Base-by-base conservation (phyloP, 2,797 vertebrate species). In the Craterocephalus amniculus region DNA sequence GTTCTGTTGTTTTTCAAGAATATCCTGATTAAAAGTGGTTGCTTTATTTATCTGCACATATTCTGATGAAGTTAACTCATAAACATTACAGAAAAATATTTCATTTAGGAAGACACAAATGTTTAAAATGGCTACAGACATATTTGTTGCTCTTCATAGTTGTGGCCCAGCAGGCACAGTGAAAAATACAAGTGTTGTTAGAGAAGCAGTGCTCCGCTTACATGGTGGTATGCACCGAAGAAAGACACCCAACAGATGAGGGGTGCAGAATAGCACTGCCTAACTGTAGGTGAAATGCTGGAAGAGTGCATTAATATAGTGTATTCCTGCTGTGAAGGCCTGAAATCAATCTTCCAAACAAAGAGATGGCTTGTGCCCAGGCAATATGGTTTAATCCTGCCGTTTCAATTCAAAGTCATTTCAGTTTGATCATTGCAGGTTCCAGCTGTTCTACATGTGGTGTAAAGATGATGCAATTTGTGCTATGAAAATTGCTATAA, bases 1-100 rank as follows among this genome's bases (percentile, higher is more conserved):
- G 38, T 66, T 72, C 35, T 63, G 56, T 38, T 59, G 64, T 68
- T 83, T 70, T 58, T 32, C 40, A 76, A 22, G 11, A 70, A 29
- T 65, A 68, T 26, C 24, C 40, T 58, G 20, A 70, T 38, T 58
- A 12, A 45, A 76, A 72, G 35, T 56, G 54, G 58, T 57, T 64
- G 34, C 76, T 75, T 84, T 77, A 73, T 82, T 76, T 73, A 70
- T 71, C 61, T 78, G 67, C 34, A 68, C 57, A 70, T 73, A 58
- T 29, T 78, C 59, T 67, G 20, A 73, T 68, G 70, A 29, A 35
- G 5, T 67, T 6, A 68, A 70, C 34, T 70, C 48, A 66, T 48
- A n/a, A n/a, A n/a, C n/a, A n/a, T n/a, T n/a, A n/a, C n/a, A n/a
- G n/a, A n/a, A n/a, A n/a, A n/a, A n/a, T 54, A 31, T 67, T 73